These are phyloP conservation scores for Lepus townsendii DNA, from an alignment of 2,797 vertebrate genomes.

Conservation along the genomic window DNA sequence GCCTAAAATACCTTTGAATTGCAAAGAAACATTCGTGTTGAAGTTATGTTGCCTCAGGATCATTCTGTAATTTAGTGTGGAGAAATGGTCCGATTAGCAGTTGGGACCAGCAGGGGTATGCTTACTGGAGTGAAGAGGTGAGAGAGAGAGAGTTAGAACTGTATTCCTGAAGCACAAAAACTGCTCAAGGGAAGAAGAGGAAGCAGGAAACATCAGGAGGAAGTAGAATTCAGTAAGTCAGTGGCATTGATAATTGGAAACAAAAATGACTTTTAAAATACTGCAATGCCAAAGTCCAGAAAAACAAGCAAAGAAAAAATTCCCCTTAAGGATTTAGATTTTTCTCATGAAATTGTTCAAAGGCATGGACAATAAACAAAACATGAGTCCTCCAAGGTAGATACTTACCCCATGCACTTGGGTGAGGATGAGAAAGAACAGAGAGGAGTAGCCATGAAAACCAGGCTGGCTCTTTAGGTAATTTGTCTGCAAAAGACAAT, in stretches of 20 bases:
- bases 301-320: constrained; percentile 59
- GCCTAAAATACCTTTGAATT: constrained; percentile 79
- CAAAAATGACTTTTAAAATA: constrained; percentile 75
- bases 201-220: constrained; percentile 55
- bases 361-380: constrained; percentile 61
- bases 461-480: constrained; percentile 37
- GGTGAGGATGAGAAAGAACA: constrained; percentile 46
- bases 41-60: constrained; percentile 81
- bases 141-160: constrained; percentile 60
- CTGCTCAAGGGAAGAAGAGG: constrained; percentile 62
- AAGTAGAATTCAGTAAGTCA: constrained; percentile 64
- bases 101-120: constrained; percentile 79
- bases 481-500: constrained; percentile 72
- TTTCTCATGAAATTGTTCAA: constrained; percentile 68
- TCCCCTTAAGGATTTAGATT: constrained; percentile 44
- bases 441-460: constrained; percentile 49
- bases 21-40: constrained; percentile 75
- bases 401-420: constrained; percentile 8
- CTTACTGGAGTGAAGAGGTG: constrained; percentile 80
- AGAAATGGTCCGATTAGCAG: constrained; percentile 79
- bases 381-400: background rate
- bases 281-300: constrained; percentile 55
- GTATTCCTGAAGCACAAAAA: constrained; percentile 66
- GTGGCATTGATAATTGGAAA: constrained; percentile 67
- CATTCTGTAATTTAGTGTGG: constrained; percentile 82